phyloP scores from a whole-genome alignment of 1,140 invertebrate species.

The Drosophila novamexicana region DNA sequence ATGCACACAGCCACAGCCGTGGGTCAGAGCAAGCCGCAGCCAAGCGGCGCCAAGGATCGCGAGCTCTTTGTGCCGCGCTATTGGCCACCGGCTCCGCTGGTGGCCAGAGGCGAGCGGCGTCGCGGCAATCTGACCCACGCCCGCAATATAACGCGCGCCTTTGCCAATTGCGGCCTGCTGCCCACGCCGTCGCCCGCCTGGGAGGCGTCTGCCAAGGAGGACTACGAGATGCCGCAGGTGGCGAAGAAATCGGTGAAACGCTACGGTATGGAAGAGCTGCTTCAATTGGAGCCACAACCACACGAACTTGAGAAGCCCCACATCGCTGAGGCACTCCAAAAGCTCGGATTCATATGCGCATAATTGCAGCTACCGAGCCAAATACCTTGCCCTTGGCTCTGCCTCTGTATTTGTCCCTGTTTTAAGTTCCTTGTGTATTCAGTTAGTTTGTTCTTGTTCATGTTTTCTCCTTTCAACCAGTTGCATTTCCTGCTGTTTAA shows the following conservation, averaged over 20 bases:
- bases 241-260: conserved; percentile 23
- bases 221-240: neutral
- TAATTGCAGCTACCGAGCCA: neutral
- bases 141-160: conserved; percentile 22
- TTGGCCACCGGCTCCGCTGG: conserved; percentile 20
- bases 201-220: neutral
- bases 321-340: neutral
- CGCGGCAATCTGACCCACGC: conserved; percentile 50
- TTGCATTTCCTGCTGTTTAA: neutral
- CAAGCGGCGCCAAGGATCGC: neutral
- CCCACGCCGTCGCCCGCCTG: conserved; percentile 1
- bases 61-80: conserved; percentile 21
- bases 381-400: neutral
- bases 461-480: neutral
- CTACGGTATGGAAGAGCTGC: conserved; percentile 53
- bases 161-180: conserved; percentile 23
- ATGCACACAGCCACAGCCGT: conserved; percentile 2
- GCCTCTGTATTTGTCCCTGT: neutral
- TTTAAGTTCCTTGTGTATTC: conserved; percentile 12
- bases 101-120: conserved; percentile 21
- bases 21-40: neutral
- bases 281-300: conserved; percentile 52
- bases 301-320: conserved; percentile 28
- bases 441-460: conserved; percentile 27
- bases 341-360: conserved; percentile 39